Evolutionary conservation across 2,888 invertebrate genomes (phyloP).

Genomic region (Tenthredo notha): DNA sequence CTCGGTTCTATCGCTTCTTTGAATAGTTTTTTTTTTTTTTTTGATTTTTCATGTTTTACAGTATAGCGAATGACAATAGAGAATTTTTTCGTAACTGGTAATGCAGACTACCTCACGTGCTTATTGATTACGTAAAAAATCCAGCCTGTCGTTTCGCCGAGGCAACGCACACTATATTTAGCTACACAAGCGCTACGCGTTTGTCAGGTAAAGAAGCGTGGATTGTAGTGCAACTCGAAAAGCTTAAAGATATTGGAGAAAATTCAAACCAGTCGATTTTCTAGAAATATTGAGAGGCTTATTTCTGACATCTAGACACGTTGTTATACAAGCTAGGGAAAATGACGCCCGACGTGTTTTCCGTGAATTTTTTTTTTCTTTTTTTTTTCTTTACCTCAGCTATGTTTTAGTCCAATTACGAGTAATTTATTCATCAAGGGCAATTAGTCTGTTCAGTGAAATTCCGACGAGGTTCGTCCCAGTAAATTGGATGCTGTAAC

Average conservation of each 20-base stretch:
- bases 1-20: not conserved
- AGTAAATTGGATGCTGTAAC: conserved; percentile 40
- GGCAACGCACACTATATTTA: conserved; percentile 29
- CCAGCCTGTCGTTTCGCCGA: conserved; percentile 32
- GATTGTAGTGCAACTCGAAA: conserved; percentile 2
- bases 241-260: not conserved
- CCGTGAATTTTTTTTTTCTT: not conserved
- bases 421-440: conserved; percentile 37
- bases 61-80: not conserved
- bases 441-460: conserved; percentile 39
- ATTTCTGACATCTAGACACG: not conserved
- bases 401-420: conserved; percentile 37
- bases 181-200: conserved; percentile 16
- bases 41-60: not conserved
- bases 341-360: not conserved
- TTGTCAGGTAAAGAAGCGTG: conserved; percentile 15
- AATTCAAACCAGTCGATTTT: not conserved
- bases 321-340: not conserved
- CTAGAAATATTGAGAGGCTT: not conserved
- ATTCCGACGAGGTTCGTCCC: conserved; percentile 23
- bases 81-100: not conserved
- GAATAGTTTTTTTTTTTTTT: not conserved
- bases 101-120: conserved; percentile 14
- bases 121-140: conserved; percentile 39
- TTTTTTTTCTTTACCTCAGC: not conserved